Base-by-base conservation (phyloP, 2,888 invertebrate genomes). In the Bruchidius siliquastri region DNA sequence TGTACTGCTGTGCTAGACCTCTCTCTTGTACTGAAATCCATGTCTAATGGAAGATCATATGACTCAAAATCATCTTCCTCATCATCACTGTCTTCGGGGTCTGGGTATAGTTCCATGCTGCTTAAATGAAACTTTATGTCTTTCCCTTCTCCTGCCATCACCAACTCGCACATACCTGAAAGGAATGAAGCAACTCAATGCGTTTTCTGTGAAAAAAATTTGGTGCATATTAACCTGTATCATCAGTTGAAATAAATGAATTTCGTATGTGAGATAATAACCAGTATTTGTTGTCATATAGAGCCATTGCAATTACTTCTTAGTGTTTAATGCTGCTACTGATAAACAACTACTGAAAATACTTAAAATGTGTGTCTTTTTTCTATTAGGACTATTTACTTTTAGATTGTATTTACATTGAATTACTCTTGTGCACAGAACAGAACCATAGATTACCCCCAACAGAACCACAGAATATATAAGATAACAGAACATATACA, bases 231-330 rank as follows among this genome's bases (percentile, higher is more conserved):
- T 72, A 79, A 87, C 87, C 87, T 81, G 97, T 96, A 87, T 98
- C 97, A 88, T 98, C 98, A 22, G 96, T 96, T 22, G 96, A 95
- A 84, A 98, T 95, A 87, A 97, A 98, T 13, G 97, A 96, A 86
- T 97, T 96, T 74, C 96, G 90, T 79, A 98, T 96, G 87, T 97
- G 96, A 75, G 96, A 94, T 72, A 98, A 89, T 71, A 98, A 89
- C 94, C 97, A 98, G 82, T 94, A 93, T 86, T 93, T 93, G 87
- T 98, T 96, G 86, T 98, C 97, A 86, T 96, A 97, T 78, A 96
- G 92, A 79, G 97, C 97, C 98, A 98, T 98, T 70, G n/a, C 20
- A 22, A 10, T 21, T 2, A 20, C 68, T 68, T 13, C 20, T 10
- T 68, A 68, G 10, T 26, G 8, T 26, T 26, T 26, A 26, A 8